A percentile compares a stretch with the other conserved stretches of the same genome.
These are phyloP conservation scores for Ochropleura leucogaster DNA, from an alignment of 2,888 invertebrate species.

Conservation along the genomic window DNA sequence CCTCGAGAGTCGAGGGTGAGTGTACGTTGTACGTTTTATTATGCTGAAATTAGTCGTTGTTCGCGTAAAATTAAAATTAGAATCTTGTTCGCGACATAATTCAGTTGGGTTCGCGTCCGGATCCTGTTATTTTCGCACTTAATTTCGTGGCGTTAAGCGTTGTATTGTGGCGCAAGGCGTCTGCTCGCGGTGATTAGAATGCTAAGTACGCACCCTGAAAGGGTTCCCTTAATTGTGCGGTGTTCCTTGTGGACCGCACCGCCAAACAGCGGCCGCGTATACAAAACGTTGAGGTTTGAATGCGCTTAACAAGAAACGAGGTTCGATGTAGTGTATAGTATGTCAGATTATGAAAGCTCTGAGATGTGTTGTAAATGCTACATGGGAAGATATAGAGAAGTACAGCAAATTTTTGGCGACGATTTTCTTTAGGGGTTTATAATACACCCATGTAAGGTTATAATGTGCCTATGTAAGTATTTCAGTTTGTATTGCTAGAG, in stretches of 20 bases:
- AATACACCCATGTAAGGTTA: no score
- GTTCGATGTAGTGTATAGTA: conserved; percentile 11
- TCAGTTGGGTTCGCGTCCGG: conserved; percentile 72
- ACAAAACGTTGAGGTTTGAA: conserved; percentile 59
- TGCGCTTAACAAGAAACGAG: conserved; percentile 43
- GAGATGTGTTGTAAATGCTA: no score
- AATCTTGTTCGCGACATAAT: conserved; percentile 80
- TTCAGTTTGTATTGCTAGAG: not conserved
- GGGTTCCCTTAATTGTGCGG: conserved; percentile 87
- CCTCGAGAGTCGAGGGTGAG: conserved; percentile 80
- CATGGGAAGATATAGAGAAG: no score
- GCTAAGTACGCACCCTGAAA: conserved; percentile 83
- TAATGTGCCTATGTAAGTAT: no score
- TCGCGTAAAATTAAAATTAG: conserved; percentile 74
- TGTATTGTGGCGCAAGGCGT: conserved; percentile 83
- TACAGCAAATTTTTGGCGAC: no score
- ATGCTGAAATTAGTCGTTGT: conserved; percentile 76
- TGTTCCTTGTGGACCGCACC: conserved; percentile 78
- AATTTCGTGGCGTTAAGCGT: conserved; percentile 85
- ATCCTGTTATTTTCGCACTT: conserved; percentile 86
- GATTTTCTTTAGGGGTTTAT: no score
- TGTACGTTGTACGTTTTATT: conserved; percentile 71
- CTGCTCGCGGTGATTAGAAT: conserved; percentile 86
- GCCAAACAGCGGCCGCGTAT: conserved; percentile 69
- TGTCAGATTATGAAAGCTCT: no score